phyloP scores from a whole-genome alignment of 2,888 invertebrate species.

The Polietes domitor region DNA sequence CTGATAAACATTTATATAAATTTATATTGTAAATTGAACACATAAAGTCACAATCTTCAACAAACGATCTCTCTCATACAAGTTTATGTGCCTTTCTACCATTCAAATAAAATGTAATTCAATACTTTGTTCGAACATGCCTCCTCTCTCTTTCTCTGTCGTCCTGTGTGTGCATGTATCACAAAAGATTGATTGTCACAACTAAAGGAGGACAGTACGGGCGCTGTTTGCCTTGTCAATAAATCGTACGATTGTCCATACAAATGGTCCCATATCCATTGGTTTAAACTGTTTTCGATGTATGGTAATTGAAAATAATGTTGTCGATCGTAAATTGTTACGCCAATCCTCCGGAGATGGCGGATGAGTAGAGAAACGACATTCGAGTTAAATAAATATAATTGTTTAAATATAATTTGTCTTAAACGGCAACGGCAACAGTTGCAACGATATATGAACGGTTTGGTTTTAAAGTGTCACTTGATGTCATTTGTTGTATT shows the following conservation, averaged over 20 bases:
- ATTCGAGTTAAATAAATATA: slow-evolving; percentile 7
- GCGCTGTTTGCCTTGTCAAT: slow-evolving; percentile 6
- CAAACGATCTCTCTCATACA: slow-evolving; percentile 31
- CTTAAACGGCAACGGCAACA: neutral
- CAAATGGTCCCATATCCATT: slow-evolving; percentile 43
- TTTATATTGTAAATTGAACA: slow-evolving; percentile 28
- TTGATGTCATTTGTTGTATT: no score
- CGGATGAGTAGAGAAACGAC: neutral
- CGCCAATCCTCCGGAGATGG: slow-evolving; percentile 18
- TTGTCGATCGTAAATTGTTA: slow-evolving; percentile 45
- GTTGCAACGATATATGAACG: neutral
- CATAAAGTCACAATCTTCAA: slow-evolving; percentile 44
- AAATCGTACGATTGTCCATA: slow-evolving; percentile 32
- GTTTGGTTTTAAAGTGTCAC: no score
- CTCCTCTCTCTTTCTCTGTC: neutral
- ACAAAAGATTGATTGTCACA: slow-evolving; percentile 28
- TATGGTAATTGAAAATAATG: slow-evolving; percentile 63
- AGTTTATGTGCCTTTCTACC: neutral
- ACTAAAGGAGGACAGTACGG: slow-evolving; percentile 11
- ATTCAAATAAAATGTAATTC: slow-evolving; percentile 39
- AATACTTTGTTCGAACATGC: slow-evolving; percentile 10
- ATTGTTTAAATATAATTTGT: slow-evolving; percentile 20
- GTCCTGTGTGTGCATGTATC: neutral
- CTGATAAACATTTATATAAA: slow-evolving; percentile 30
- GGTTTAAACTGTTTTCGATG: slow-evolving; percentile 42